phyloP scores from a whole-genome alignment of 2,888 invertebrate species.

The Hedya salicella region DNA sequence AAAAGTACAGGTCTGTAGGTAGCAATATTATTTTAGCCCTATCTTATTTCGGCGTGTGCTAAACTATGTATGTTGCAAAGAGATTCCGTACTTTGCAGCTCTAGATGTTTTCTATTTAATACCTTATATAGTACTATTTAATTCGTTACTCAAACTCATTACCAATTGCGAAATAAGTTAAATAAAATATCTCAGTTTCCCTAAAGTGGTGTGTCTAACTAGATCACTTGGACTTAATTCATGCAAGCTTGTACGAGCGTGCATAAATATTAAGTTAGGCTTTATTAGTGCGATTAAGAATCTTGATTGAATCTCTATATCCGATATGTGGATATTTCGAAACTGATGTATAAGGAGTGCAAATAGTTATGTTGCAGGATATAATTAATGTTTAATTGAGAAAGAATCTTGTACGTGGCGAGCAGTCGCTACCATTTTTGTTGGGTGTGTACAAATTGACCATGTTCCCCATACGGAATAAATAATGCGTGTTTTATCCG shows the following conservation, averaged over 20 bases:
- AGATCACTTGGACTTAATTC: constrained; percentile 7
- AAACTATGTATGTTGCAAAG: too few relatives aligned
- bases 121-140: background rate
- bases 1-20: too few relatives aligned
- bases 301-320: constrained; percentile 30
- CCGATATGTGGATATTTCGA: constrained; percentile 13
- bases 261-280: too few relatives aligned
- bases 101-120: background rate
- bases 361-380: constrained; percentile 18
- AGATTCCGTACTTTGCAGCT: too few relatives aligned
- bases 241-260: background rate
- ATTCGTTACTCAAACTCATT: background rate
- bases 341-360: constrained; percentile 1
- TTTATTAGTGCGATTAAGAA: constrained; percentile 21
- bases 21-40: too few relatives aligned
- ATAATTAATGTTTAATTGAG: constrained; percentile 21
- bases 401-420: constrained; percentile 19
- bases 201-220: constrained; percentile 9
- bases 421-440: background rate
- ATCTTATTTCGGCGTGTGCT: too few relatives aligned
- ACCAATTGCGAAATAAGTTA: constrained; percentile 6
- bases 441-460: background rate
- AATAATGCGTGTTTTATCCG: too few relatives aligned
- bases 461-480: too few relatives aligned
- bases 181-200: constrained; percentile 15